phyloP scores from a whole-genome alignment of 2,113 vertebrate genomes.

The Anoplopoma fimbria region DNA sequence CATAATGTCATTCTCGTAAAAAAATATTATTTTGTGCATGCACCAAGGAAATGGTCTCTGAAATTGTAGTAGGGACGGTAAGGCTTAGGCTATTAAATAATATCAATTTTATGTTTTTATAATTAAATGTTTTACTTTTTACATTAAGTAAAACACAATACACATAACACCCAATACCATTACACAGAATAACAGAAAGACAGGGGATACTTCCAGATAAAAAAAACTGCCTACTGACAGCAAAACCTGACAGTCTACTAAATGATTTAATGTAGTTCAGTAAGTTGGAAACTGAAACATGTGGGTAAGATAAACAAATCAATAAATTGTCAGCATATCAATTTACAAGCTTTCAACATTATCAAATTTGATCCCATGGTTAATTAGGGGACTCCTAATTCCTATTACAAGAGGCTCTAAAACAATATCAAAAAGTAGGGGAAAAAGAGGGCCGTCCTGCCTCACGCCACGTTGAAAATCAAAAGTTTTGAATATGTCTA shows the following conservation, averaged over 20 bases:
- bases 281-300: background rate
- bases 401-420: slow-evolving; percentile 1
- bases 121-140: no score
- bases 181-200: no score
- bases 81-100: background rate
- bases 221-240: no score
- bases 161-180: no score
- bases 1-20: background rate
- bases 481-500: no score
- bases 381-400: no score
- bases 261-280: background rate
- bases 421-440: slow-evolving; percentile 11
- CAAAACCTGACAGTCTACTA: background rate
- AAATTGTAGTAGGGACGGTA: background rate
- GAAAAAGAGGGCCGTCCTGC: background rate
- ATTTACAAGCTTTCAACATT: no score
- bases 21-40: background rate
- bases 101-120: no score
- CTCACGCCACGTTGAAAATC: no score
- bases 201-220: no score
- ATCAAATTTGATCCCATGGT: background rate
- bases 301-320: background rate
- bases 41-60: background rate
- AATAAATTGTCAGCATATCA: slow-evolving; percentile 12
- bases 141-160: no score